Evolutionary conservation across 2,113 vertebrate genomes (phyloP), one percentile per base, ranked within the genome.

Genomic region (Anhinga rufa): DNA sequence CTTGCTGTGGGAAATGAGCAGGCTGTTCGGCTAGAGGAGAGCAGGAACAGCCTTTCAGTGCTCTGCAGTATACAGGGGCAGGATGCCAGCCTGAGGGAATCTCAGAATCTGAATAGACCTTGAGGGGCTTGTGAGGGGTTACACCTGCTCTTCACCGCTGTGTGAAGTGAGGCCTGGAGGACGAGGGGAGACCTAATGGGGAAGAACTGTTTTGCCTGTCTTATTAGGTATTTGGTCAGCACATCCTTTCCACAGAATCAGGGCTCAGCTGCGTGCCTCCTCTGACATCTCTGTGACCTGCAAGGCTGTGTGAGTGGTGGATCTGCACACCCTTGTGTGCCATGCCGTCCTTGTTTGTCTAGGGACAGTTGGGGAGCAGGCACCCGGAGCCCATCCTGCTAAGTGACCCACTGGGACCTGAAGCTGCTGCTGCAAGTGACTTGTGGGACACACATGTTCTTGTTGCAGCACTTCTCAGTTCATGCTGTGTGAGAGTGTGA

Each of bases 351-450:
- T 1, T 8, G 21, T 36, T 36, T 2, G 2, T 17, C 9, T 44
- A 91, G 29, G 22, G 25, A 62, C 54, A 54, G 49, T 22, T 52
- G 48, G 40, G 26, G 20, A 68, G 14, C 17, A n/a, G 60, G 14
- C 7, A 54, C 3, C 12, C 8, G 2, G 10, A 74, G 18, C 34
- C 12, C 16, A 52, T 58, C 24, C 38, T 6, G 2, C 21, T 34
- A 36, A 16, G n/a, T 14, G 29, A 46, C 7, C 2, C 7, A 12
- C 12, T 38, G n/a, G 31, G 36, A 60, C 21, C 4, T 0, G 0
- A 32, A 17, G 19, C 14, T 26, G 11, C 24, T 62, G 28, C 26
- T 68, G 42, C 32, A 58, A 34, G 38, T 5, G 9, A n/a, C 55
- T 25, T 4, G 6, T 19, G 42, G 12, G 6, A 58, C 19, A 28